phyloP scores from a whole-genome alignment of 2,113 vertebrate species.

The Lichenostomus cassidix region DNA sequence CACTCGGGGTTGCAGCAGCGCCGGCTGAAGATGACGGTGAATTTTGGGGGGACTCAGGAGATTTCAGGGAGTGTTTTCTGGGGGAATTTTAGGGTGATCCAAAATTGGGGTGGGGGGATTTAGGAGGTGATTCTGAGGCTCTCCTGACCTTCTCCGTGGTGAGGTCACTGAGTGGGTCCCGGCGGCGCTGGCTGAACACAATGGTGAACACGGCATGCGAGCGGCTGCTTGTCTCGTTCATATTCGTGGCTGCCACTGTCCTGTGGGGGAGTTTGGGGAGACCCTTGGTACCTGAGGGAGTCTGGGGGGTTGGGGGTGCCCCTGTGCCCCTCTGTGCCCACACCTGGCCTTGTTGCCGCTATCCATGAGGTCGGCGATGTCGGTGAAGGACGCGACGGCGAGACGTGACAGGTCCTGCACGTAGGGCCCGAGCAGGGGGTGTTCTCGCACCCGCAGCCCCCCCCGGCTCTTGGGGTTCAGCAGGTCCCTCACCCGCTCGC shows the following conservation, averaged over 20 bases:
- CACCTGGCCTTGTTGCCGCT: slow-evolving; percentile 6
- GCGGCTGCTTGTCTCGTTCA: neutral
- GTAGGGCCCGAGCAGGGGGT: neutral
- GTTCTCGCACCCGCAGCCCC: neutral
- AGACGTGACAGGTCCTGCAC: neutral
- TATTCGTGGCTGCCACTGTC: neutral
- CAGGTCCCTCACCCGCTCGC: neutral
- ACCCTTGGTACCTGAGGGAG: neutral
- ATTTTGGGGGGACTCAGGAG: neutral
- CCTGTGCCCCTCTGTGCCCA: accelerated
- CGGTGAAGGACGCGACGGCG: neutral
- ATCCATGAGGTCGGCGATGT: slow-evolving; percentile 4
- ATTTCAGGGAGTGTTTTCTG: neutral
- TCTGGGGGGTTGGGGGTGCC: accelerated
- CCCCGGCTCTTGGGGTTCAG: neutral
- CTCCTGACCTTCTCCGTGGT: neutral
- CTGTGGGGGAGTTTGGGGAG: neutral
- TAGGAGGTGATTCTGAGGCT: accelerated
- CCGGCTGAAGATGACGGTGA: accelerated
- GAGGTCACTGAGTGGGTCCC: neutral
- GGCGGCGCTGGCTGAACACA: neutral
- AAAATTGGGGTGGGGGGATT: neutral
- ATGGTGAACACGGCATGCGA: neutral
- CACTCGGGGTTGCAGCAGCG: neutral
- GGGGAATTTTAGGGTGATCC: no score